These are phyloP conservation scores for Muscidifurax raptorellus DNA, from an alignment of 1,140 invertebrate genomes.

Conservation along the genomic window DNA sequence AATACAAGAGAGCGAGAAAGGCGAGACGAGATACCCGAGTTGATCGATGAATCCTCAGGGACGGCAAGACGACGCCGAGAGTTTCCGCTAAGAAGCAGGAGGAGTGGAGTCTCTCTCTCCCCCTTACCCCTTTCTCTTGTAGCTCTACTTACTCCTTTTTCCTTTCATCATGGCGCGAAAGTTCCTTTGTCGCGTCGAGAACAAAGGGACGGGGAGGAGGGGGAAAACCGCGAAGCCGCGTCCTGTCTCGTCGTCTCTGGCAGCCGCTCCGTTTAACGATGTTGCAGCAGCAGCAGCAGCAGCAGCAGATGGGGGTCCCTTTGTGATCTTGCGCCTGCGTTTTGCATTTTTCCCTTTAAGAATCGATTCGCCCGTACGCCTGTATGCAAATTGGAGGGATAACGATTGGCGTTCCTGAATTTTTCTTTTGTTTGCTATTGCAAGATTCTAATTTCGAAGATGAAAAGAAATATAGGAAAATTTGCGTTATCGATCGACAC, in stretches of 20 bases:
- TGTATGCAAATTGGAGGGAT: background rate
- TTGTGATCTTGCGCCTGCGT: background rate
- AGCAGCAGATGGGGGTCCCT: no score
- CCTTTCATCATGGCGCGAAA: constrained; percentile 27
- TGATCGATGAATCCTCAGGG: constrained; percentile 12
- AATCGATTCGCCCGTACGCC: no score
- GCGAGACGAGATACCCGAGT: background rate
- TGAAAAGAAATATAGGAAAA: no score
- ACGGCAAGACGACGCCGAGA: background rate
- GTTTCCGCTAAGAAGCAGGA: background rate
- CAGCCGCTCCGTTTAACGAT: constrained; percentile 8
- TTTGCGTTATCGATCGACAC: no score
- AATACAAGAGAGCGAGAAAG: background rate
- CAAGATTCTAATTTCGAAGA: no score
- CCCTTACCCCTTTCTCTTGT: background rate
- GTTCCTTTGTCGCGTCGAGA: constrained; percentile 18
- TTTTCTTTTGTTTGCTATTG: background rate
- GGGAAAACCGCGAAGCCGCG: background rate
- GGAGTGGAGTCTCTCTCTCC: background rate
- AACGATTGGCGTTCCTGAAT: background rate
- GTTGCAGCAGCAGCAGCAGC: background rate
- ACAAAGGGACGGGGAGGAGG: background rate
- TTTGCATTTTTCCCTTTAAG: no score
- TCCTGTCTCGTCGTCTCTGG: background rate
- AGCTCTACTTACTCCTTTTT: background rate